Conservation (phyloP, 2,888 invertebrate genomes). For the Syrista parreyssii region DNA sequence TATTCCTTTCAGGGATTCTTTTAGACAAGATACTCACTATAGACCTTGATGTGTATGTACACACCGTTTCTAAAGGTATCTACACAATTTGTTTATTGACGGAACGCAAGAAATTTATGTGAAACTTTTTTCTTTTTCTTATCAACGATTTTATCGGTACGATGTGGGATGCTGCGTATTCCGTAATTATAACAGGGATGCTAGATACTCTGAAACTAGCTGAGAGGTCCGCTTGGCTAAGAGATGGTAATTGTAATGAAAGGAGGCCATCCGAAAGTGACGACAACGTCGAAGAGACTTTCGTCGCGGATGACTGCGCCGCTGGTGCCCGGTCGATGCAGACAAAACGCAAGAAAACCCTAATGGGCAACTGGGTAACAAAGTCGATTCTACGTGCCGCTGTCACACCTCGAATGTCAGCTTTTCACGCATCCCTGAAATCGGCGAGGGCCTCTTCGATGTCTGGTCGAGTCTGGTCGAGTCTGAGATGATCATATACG, state of each 20-base stretch:
- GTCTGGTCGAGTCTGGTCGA: no score
- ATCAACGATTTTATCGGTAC: no score
- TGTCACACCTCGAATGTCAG: conserved; percentile 53
- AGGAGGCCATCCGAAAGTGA: conserved; percentile 35
- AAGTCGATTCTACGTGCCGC: conserved; percentile 41
- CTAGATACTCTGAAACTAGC: no score
- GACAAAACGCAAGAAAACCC: conserved; percentile 31
- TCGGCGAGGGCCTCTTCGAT: conserved; percentile 32
- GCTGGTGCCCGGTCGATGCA: conserved; percentile 28
- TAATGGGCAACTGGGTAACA: conserved; percentile 28
- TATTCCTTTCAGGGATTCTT: conserved; percentile 23
- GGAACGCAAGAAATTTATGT: no score
- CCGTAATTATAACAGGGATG: no score
- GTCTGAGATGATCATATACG: no score
- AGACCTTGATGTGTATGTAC: no score
- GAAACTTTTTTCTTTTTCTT: no score
- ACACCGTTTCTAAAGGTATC: no score
- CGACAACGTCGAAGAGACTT: conserved; percentile 16
- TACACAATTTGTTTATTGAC: no score
- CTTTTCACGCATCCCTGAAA: conserved; percentile 52
- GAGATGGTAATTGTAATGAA: conserved; percentile 37
- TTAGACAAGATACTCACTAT: background rate
- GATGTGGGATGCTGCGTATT: no score
- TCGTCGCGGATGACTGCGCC: conserved; percentile 27
- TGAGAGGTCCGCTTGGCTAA: background rate